Base-by-base conservation (phyloP, 2,113 vertebrate species). In the Nibea albiflora region DNA sequence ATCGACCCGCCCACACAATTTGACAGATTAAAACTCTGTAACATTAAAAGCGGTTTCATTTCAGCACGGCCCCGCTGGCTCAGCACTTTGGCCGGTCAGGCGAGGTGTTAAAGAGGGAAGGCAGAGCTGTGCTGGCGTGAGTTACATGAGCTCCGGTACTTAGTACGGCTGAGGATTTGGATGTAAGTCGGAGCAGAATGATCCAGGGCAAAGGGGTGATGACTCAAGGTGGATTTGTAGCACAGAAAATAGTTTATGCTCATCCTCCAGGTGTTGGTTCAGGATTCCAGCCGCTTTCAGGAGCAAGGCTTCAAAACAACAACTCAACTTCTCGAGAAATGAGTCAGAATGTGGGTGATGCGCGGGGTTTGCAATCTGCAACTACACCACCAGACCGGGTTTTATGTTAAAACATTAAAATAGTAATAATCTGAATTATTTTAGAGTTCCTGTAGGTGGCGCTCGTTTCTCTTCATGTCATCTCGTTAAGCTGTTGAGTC, bases 71-170 rank as follows among this genome's bases (percentile, higher is more conserved):
- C 39, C 74, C 39, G 89, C 88, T 80, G 75, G 24, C 64, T 93
- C 90, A 90, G 89, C 90, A 68, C 58, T 79, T 60, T 52, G 56
- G 46, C 35, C 11, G 81, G 81, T 82, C 77, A 14, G 72, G 46
- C 2, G 84, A 91, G 81, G 90, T 83, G 91, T 90, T 92, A 88
- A 92, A 85, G 93, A 93, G 91, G 39, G 62, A 71, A 87, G 81
- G 85, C 85, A 74, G 89, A 90, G 89, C 86, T 52, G 16, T 47
- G 67, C 85, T 62, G 89, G 84, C 60, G 84, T 85, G 90, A 94
- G 86, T 89, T 75, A 93, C 88, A 83, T 64, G 89, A 91, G 90
- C 89, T 90, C 67, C 49, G 65, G 62, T 88, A 87, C 90, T 91
- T 91, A 92, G 82, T 80, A 73, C 2, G 64, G 73, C 78, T 69